Evolutionary conservation across 37 sponge, comb jelly and placozoan species (phyloP), one percentile per base, ranked within the genome.

Genomic region (Haliclona indistincta): DNA sequence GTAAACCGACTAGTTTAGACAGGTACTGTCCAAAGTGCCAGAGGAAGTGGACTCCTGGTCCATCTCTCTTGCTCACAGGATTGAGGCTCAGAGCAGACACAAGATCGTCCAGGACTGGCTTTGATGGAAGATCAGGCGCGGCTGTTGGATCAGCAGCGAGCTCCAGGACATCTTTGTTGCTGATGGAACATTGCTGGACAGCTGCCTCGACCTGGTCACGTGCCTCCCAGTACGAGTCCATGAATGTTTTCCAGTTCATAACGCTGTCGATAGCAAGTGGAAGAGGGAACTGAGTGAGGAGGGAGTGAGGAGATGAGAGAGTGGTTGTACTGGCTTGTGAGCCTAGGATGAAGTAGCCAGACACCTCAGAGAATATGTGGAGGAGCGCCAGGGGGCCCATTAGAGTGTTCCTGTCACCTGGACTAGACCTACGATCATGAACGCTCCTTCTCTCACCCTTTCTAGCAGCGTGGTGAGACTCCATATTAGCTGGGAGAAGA

Each of bases 241-340:
- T 20, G 52, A 79, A 78, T 15, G 23, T 7, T 28, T 42, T 77
- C 66, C 32, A 71, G 17, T 40, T 20, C 34, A 11, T 33, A 10
- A 85, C 52, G 51, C 56, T 8, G 20, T 20, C 26, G 2, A 33
- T n/a, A 22, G 17, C 38, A 3, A 78, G 40, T 4, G 29, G 67
- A 52, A 65, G 73, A 0, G 49, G 25, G 19, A 60, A 67, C 25
- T 30, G 43, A 2, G 86, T 72, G 73, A 78, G 86, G 30, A 79
- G 74, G 37, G 45, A 67, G 79, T 85, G 86, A 19, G 86, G 86
- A 35, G 86, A 85, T 22, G 26, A 36, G 44, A 34, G 38, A 47
- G 40, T 23, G 78, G 38, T 7, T 13, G 54, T 45, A 43, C 58
- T 33, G 30, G 43, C 10, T 26, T 11, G 15, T 15, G 41, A 36